Evolutionary conservation across 2,888 invertebrate species (phyloP).

Genomic region (Anthoptus insignis): DNA sequence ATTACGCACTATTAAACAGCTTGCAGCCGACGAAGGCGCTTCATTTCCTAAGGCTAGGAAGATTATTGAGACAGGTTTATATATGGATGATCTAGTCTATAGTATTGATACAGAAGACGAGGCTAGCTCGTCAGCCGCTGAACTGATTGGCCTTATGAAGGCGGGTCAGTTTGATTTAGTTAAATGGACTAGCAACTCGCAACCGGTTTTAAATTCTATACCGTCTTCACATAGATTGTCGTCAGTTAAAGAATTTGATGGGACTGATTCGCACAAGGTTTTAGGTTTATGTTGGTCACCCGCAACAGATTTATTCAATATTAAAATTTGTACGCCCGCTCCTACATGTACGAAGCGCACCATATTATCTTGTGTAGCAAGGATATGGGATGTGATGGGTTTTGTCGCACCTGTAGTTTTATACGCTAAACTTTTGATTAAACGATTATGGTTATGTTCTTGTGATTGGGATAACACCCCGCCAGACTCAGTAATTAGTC

Average conservation of each 20-base stretch:
- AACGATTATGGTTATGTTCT: neutral
- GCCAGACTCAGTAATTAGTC: neutral
- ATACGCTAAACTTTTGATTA: neutral
- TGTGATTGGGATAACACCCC: neutral
- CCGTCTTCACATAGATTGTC: neutral
- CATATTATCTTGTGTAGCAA: neutral
- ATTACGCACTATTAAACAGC: no score
- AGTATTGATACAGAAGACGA: neutral
- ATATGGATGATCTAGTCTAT: slow-evolving; percentile 41
- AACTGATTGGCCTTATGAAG: slow-evolving; percentile 36
- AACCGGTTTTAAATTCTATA: neutral
- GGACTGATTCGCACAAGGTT: slow-evolving; percentile 13
- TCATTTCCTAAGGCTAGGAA: no score
- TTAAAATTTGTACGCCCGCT: neutral
- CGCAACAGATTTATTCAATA: neutral
- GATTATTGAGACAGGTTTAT: slow-evolving; percentile 6
- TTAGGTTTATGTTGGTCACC: slow-evolving; percentile 10
- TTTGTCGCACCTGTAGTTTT: slow-evolving; percentile 10
- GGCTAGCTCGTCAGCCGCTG: neutral
- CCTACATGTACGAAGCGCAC: neutral
- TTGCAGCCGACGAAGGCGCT: no score
- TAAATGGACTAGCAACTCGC: slow-evolving; percentile 15
- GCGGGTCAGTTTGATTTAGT: no score
- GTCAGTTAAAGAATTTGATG: neutral
- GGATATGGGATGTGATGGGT: neutral